These are phyloP conservation scores for Drosophila lacertosa DNA, from an alignment of 1,140 invertebrate species.

Conservation along the genomic window DNA sequence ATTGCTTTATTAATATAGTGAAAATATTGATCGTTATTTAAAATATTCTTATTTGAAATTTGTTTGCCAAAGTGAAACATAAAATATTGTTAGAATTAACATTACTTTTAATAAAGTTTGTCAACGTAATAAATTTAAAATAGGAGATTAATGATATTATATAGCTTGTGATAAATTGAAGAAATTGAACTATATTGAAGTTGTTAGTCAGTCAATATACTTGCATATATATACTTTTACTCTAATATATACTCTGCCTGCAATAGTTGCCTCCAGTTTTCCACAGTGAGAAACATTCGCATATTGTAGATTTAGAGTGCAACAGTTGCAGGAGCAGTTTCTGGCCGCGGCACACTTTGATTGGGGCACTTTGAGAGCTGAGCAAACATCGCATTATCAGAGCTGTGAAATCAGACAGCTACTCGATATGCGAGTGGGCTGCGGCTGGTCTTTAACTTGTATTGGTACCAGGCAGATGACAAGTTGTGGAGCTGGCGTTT, in stretches of 20 bases:
- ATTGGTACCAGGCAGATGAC: slow-evolving; percentile 1
- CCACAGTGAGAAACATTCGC: not conserved
- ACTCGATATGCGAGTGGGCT: slow-evolving; percentile 46
- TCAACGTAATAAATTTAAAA: too few relatives aligned
- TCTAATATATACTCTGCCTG: too few relatives aligned
- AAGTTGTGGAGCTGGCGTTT: slow-evolving; percentile 24
- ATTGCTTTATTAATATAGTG: too few relatives aligned
- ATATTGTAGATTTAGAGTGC: not conserved
- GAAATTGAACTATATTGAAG: not conserved
- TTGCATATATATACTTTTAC: too few relatives aligned
- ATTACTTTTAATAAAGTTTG: too few relatives aligned
- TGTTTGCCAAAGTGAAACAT: too few relatives aligned
- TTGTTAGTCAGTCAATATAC: too few relatives aligned
- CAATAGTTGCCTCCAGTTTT: not conserved
- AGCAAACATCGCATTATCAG: slow-evolving; percentile 57
- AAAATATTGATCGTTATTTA: too few relatives aligned
- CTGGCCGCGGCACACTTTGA: slow-evolving; percentile 5
- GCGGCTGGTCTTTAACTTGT: slow-evolving; percentile 5
- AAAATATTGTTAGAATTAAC: too few relatives aligned
- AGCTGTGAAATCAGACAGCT: slow-evolving; percentile 64
- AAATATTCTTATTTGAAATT: too few relatives aligned
- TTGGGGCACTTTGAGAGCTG: slow-evolving; percentile 18
- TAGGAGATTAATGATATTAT: too few relatives aligned
- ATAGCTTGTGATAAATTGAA: not conserved
- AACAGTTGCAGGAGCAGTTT: slow-evolving; percentile 3